A percentile compares a stretch with the other conserved stretches of the same genome.
Conservation (phyloP, 2,888 invertebrate species). For the Adelognathus sp. region DNA sequence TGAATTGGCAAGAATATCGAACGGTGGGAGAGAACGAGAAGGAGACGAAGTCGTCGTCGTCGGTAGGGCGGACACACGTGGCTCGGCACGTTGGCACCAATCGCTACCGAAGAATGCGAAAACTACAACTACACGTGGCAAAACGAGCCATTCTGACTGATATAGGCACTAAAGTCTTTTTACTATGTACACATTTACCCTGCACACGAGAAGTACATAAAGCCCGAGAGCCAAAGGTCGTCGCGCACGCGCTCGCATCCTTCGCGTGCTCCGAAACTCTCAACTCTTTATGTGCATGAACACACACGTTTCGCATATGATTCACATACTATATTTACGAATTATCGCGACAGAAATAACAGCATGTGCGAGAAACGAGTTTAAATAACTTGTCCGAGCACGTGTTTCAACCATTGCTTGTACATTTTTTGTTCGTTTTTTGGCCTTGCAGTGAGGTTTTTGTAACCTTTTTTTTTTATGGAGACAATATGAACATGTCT, state of each 20-base stretch:
- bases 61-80: slow-evolving; percentile 64
- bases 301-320: neutral
- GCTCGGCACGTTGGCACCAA: slow-evolving; percentile 62
- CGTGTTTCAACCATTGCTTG: too few relatives aligned
- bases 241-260: slow-evolving; percentile 64
- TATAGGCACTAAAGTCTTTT: slow-evolving; percentile 1
- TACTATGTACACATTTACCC: neutral
- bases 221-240: slow-evolving; percentile 58
- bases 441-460: too few relatives aligned
- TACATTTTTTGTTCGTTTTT: too few relatives aligned
- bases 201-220: neutral
- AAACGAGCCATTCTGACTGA: neutral
- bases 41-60: neutral
- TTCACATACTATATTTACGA: neutral
- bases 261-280: slow-evolving; percentile 59
- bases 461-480: too few relatives aligned
- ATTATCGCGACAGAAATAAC: too few relatives aligned
- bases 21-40: slow-evolving; percentile 2
- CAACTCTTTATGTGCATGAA: neutral
- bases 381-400: neutral
- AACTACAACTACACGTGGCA: slow-evolving; percentile 66
- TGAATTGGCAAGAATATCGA: slow-evolving; percentile 36
- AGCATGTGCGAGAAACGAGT: neutral
- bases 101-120: slow-evolving; percentile 45
- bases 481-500: too few relatives aligned